These are phyloP conservation scores for Eupithecia inturbata DNA, from an alignment of 2,888 invertebrate genomes.

Conservation along the genomic window DNA sequence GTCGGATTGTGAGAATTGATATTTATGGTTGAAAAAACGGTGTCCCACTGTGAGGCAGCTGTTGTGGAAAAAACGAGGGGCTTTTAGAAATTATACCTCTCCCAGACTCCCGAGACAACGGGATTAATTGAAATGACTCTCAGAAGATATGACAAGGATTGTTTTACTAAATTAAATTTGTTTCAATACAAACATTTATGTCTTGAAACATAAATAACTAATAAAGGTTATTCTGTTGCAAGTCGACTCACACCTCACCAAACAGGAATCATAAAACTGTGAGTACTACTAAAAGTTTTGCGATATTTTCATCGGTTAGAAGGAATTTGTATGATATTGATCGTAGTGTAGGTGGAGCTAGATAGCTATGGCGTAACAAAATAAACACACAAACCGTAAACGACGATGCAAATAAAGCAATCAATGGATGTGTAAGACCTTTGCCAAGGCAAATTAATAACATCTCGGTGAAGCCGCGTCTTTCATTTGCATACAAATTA, in stretches of 20 bases:
- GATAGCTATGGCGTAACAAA: slow-evolving; percentile 9
- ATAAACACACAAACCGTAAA: slow-evolving; percentile 26
- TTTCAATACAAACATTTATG: slow-evolving; percentile 5
- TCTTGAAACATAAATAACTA: background rate
- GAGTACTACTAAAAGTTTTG: background rate
- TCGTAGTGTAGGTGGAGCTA: background rate
- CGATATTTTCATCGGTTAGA: background rate
- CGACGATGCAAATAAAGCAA: slow-evolving; percentile 41
- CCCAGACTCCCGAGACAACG: slow-evolving; percentile 48
- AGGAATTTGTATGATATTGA: slow-evolving; percentile 3
- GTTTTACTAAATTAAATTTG: slow-evolving; percentile 44
- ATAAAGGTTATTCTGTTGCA: background rate
- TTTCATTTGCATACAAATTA: slow-evolving; percentile 78
- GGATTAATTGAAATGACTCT: slow-evolving; percentile 50
- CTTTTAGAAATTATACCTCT: slow-evolving; percentile 58
- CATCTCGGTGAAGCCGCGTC: slow-evolving; percentile 47
- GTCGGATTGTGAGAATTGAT: slow-evolving; percentile 79
- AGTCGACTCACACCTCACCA: background rate
- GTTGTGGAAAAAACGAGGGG: slow-evolving; percentile 61
- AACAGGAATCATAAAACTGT: background rate
- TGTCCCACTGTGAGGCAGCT: slow-evolving; percentile 72
- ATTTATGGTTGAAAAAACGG: slow-evolving; percentile 79
- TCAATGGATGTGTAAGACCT: slow-evolving; percentile 42
- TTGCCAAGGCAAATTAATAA: slow-evolving; percentile 43
- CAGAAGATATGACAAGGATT: slow-evolving; percentile 49